Evolutionary conservation across 1,140 invertebrate genomes (phyloP), one percentile per base, ranked within the genome.

Genomic region (Bacillus rossius): DNA sequence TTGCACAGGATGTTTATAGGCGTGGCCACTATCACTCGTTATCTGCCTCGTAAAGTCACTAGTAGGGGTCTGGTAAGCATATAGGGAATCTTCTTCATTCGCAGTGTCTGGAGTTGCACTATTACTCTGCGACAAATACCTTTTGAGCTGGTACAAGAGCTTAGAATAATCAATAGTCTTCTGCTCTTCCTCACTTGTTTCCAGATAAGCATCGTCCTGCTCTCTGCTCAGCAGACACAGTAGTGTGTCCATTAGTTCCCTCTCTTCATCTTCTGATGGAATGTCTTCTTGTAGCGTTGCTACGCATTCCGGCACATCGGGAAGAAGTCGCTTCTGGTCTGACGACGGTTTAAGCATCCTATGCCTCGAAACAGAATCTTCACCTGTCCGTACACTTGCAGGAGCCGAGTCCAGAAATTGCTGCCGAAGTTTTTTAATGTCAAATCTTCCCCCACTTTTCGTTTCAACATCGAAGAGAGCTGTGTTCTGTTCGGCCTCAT

Each of bases 351-450:
- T 29, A 10, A 34, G 29, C 29, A 34, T 4, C 29, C 29, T 34
- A 10, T 34, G 29, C 29, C 29, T 34, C 29, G 29, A 4, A 7
- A 10, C 10, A 34, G 4, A 34, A 7, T 34, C 29, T 10, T 34
- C 29, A 10, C 29, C 10, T 34, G 29, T 34, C 29, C 10, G 29
- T 34, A 10, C 4, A 34, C 5, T 10, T 45, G 43, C 4, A 5
- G 73, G 61, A 7, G 74, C 59, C 51, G 54, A 61, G 23, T 65
- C 78, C 34, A 83, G 72, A 64, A 83, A 88, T 41, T 87, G 85
- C 59, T 82, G 74, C 60, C 82, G 81, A 34, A 85, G 75, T 65
- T 84, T 84, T 10, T 82, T 79, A 3, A 87, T 71, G 58, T 87
- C 85, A 55, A 85, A 84, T 54, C 84, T 78, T 34, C 2, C 84